A percentile compares a stretch with the other conserved stretches of the same genome.
These are phyloP conservation scores for Barbus barbus DNA, from an alignment of 2,113 vertebrate genomes.

Conservation along the genomic window DNA sequence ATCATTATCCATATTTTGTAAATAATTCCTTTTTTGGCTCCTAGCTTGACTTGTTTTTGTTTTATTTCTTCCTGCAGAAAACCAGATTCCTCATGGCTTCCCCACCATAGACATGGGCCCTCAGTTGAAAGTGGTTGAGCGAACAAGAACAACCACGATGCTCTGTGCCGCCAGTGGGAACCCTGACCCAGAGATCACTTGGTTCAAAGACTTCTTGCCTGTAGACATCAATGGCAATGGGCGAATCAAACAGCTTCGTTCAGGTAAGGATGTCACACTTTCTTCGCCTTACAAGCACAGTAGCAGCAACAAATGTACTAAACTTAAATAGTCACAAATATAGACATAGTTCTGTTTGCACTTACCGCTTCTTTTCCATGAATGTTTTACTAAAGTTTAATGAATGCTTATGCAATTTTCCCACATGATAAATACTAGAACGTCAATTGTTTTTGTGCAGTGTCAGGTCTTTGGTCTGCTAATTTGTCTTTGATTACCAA, in stretches of 20 bases:
- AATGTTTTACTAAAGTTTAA: constrained; percentile 5
- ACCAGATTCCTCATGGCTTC: constrained; percentile 92
- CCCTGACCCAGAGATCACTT: constrained; percentile 95
- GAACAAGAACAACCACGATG: constrained; percentile 94
- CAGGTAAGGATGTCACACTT: constrained; percentile 78
- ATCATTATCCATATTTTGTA: neutral
- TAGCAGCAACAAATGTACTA: neutral
- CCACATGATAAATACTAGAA: neutral
- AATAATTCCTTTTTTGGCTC: neutral
- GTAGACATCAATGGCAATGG: constrained; percentile 94
- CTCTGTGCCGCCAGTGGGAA: constrained; percentile 95
- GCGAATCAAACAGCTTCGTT: constrained; percentile 95
- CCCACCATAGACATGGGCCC: constrained; percentile 97
- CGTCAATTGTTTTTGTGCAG: neutral
- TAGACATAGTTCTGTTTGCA: neutral
- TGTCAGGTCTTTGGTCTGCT: neutral
- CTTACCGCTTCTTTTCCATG: neutral
- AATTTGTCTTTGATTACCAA: constrained; percentile 53
- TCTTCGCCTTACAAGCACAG: neutral
- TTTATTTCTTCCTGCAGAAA: constrained; percentile 76
- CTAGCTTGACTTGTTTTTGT: constrained; percentile 18
- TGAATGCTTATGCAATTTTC: neutral
- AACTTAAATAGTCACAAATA: neutral
- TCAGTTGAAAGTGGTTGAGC: constrained; percentile 96
- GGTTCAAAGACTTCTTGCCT: constrained; percentile 98